Evolutionary conservation across 2,888 invertebrate species (phyloP), one percentile per base, ranked within the genome.

Genomic region (Scaptodrosophila latifasciaeformis): DNA sequence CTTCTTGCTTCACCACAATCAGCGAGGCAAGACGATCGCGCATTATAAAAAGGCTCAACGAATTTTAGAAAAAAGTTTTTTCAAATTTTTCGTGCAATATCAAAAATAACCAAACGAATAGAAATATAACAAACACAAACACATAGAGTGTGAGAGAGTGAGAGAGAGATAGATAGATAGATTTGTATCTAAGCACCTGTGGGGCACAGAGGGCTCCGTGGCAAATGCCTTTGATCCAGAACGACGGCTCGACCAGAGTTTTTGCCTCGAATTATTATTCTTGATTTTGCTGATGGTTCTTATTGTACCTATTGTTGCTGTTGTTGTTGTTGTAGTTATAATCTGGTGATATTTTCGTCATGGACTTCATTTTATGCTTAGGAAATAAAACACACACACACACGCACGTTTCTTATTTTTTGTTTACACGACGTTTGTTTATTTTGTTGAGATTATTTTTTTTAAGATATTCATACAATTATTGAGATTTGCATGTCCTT

Each of bases 1-100:
- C 83, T 74, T 86, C 86, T 84, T 86, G 86, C 82, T 86, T 86
- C 74, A 86, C 85, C 83, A 86, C 85, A 84, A 86, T 86, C 76
- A 86, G 67, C 59, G 86, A 84, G 67, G 86, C 86, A 74, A 86
- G 84, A 69, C 86, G 85, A 84, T 85, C 85, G 84, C 86, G 86
- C 86, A 86, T 86, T 78, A 79, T 83, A 64, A 35, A 51, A 47
- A 18, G 39, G 29, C 19, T 27, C 7, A 7, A 24, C 7, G n/a
- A n/a, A n/a, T n/a, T n/a, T n/a, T n/a, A n/a, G n/a, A n/a, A 7
- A 7, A 24, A 24, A 24, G 3, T 24, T 7, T 5, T 3, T 24
- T 3, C 24, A 24, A 24, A 7, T 24, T 7, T 24, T 5, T 3
- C 24, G 24, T 3, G 27, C 19, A 39, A 39, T 13, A 10, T 24